A percentile compares a stretch with the other conserved stretches of the same genome.
Conservation (phyloP, 2,113 vertebrate genomes). For the Nothocercus nigrocapillus region DNA sequence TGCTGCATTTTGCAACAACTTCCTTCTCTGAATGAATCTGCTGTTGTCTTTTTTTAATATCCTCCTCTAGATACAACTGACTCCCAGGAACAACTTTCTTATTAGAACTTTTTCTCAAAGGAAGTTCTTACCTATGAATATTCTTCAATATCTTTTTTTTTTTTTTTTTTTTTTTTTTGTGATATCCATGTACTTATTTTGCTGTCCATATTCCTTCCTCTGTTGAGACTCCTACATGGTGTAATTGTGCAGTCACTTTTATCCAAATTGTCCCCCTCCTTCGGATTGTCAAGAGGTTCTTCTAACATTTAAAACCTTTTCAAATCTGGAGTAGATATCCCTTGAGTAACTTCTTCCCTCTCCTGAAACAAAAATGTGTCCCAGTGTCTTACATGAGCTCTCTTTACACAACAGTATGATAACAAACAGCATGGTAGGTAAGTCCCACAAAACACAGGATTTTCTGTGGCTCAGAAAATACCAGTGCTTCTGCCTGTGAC, state of each 20-base stretch:
- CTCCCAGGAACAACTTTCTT: not conserved
- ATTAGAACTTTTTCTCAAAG: not conserved
- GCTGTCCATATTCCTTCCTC: not conserved
- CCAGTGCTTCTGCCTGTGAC: not conserved
- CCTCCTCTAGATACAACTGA: not conserved
- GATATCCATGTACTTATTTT: not conserved
- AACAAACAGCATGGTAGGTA: not conserved
- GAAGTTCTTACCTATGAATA: not conserved
- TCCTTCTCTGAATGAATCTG: not conserved
- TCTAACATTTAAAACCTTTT: not conserved
- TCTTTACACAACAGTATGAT: not conserved
- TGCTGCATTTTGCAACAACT: not conserved
- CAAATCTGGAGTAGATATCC: not conserved
- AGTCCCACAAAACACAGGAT: not conserved
- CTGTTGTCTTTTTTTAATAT: not conserved
- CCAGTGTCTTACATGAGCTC: not conserved
- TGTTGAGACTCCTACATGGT: not conserved
- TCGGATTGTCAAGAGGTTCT: not conserved
- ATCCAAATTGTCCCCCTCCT: not conserved
- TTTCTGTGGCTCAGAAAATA: not conserved
- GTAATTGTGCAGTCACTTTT: not conserved
- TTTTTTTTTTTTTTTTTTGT: not conserved
- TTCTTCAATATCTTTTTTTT: not conserved
- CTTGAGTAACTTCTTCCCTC: not conserved
- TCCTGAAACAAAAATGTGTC: not conserved